These are phyloP conservation scores for Watsonalla cultraria DNA, from an alignment of 2,888 invertebrate genomes.

Conservation along the genomic window DNA sequence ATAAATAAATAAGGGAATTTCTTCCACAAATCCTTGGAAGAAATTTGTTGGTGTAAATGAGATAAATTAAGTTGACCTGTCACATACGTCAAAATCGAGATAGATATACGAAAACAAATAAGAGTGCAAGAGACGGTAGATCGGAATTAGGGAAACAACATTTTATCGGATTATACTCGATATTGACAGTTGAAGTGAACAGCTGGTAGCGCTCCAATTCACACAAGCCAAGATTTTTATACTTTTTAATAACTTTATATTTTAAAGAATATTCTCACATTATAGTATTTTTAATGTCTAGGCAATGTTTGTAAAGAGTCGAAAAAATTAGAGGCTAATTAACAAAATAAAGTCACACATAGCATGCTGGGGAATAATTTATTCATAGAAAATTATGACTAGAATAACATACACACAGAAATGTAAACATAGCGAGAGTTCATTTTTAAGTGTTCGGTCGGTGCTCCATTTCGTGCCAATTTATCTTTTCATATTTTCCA, in stretches of 20 bases:
- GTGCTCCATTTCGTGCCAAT: neutral
- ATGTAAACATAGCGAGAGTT: neutral
- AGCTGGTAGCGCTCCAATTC: neutral
- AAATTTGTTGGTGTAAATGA: conserved; percentile 18
- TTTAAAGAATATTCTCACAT: no score
- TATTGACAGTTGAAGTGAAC: conserved; percentile 15
- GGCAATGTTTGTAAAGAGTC: no score
- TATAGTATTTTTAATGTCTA: no score
- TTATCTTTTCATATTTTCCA: conserved; percentile 42
- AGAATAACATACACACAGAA: no score
- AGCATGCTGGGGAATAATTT: conserved; percentile 14
- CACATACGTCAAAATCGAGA: conserved; percentile 7
- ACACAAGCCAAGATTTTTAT: neutral
- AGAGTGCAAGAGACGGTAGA: conserved; percentile 16
- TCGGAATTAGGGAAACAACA: conserved; percentile 5
- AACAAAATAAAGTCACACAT: no score
- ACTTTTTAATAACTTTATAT: no score
- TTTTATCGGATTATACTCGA: conserved; percentile 18
- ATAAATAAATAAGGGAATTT: conserved; percentile 41
- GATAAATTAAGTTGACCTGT: neutral
- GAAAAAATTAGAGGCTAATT: no score
- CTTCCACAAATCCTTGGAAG: conserved; percentile 55
- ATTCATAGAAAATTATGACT: conserved; percentile 7
- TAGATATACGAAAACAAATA: conserved; percentile 1
- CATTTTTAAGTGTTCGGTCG: neutral